These are phyloP conservation scores for Dissostichus mawsoni DNA, from an alignment of 2,113 vertebrate species.

Conservation along the genomic window DNA sequence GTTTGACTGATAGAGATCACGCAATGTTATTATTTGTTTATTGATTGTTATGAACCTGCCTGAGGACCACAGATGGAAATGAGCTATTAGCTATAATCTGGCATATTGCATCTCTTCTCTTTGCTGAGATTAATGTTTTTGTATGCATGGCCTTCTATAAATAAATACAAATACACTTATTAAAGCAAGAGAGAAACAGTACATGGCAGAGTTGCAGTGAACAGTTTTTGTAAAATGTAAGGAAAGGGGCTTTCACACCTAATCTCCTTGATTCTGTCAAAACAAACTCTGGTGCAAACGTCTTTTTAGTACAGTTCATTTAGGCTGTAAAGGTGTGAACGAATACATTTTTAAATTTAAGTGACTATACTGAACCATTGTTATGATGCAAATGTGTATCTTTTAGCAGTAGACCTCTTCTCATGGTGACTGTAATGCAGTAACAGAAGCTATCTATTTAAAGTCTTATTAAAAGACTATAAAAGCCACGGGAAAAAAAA, in stretches of 20 bases:
- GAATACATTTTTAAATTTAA: not conserved
- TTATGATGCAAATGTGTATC: not conserved
- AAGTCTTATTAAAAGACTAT: constrained; percentile 46
- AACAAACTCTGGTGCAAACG: not conserved
- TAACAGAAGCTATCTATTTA: constrained; percentile 13
- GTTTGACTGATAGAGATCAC: too few species aligned
- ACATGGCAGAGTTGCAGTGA: not conserved
- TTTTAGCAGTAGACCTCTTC: not conserved
- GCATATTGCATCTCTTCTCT: too few species aligned
- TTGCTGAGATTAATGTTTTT: too few species aligned
- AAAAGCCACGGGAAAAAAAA: constrained; percentile 19
- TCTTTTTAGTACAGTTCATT: not conserved
- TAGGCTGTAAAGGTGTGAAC: not conserved
- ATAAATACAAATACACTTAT: too few species aligned
- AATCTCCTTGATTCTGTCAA: not conserved
- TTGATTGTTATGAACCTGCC: too few species aligned
- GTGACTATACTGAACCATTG: not conserved
- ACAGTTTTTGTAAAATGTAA: not conserved
- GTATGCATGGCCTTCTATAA: too few species aligned
- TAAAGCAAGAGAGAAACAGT: not conserved
- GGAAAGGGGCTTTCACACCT: not conserved
- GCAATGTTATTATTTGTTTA: too few species aligned
- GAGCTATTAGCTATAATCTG: too few species aligned
- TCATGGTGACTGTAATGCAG: not conserved
- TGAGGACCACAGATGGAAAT: too few species aligned